These are phyloP conservation scores for Hycleus phaleratus DNA, from an alignment of 1,140 invertebrate genomes.

Conservation along the genomic window DNA sequence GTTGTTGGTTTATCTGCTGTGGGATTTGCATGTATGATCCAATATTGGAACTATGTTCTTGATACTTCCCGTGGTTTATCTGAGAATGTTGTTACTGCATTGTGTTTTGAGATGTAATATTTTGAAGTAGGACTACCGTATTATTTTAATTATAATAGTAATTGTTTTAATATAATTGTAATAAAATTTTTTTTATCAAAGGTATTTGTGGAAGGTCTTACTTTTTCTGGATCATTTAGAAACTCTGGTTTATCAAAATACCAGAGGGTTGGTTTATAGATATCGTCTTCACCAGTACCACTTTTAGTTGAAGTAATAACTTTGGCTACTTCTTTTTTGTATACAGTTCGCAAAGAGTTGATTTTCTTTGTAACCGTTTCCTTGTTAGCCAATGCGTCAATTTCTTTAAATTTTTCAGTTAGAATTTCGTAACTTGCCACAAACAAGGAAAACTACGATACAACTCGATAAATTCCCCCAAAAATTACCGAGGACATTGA, in stretches of 20 bases:
- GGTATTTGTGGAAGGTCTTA: background rate
- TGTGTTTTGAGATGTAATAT: no score
- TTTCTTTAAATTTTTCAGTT: constrained; percentile 28
- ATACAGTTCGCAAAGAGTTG: constrained; percentile 33
- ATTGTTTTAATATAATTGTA: no score
- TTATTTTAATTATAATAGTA: no score
- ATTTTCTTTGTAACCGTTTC: constrained; percentile 36
- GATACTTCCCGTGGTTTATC: no score
- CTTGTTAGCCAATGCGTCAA: constrained; percentile 27
- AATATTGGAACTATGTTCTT: no score
- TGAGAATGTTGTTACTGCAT: no score
- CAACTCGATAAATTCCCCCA: no score
- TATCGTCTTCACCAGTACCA: constrained; percentile 23
- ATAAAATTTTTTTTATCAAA: background rate
- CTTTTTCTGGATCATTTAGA: constrained; percentile 23
- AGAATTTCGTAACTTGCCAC: constrained; percentile 7
- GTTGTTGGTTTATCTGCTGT: no score
- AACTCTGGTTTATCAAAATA: constrained; percentile 31
- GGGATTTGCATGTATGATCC: no score
- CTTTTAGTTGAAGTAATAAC: constrained; percentile 21
- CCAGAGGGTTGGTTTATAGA: constrained; percentile 35
- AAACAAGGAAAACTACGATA: no score
- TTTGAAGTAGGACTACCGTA: no score
- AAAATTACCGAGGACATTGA: no score
- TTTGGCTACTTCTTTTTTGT: constrained; percentile 36